Conservation (phyloP, 2,888 invertebrate species). For the Noctua janthina region DNA sequence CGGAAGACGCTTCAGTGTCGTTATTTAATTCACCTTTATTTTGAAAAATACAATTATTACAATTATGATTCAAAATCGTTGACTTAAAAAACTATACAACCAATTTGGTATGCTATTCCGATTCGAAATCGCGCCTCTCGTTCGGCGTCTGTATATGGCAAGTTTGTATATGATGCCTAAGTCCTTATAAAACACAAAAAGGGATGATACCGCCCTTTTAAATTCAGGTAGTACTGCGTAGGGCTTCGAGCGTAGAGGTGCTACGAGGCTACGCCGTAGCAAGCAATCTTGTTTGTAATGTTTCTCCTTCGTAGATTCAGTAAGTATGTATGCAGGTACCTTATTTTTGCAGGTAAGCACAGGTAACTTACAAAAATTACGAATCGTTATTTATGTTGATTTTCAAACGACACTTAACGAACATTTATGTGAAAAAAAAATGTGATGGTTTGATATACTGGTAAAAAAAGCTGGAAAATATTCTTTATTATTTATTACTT, state of each 20-base stretch:
- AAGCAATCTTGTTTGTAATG: not conserved
- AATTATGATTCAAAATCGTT: not conserved
- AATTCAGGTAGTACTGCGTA: not conserved
- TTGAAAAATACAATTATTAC: not conserved
- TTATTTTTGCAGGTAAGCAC: not conserved
- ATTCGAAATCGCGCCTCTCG: too few relatives aligned
- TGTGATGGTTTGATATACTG: not conserved
- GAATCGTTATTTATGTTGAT: not conserved
- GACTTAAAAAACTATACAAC: not conserved
- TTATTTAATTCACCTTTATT: not conserved
- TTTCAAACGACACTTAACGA: not conserved
- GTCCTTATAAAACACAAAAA: not conserved
- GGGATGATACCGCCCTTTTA: not conserved
- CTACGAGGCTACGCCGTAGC: slow-evolving; percentile 40
- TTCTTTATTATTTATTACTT: too few relatives aligned
- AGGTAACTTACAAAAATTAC: not conserved
- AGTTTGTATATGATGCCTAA: not conserved
- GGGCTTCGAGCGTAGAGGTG: slow-evolving; percentile 6
- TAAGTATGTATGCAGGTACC: not conserved
- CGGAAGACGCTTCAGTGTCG: not conserved
- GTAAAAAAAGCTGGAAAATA: not conserved
- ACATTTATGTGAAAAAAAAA: not conserved
- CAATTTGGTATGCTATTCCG: not conserved
- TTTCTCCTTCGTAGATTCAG: not conserved
- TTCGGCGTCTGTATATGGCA: not conserved